Percentiles rank a stretch among this genome's conserved stretches.
Conservation (phyloP, 2,797 vertebrate genomes). For the Babyrousa celebensis region DNA sequence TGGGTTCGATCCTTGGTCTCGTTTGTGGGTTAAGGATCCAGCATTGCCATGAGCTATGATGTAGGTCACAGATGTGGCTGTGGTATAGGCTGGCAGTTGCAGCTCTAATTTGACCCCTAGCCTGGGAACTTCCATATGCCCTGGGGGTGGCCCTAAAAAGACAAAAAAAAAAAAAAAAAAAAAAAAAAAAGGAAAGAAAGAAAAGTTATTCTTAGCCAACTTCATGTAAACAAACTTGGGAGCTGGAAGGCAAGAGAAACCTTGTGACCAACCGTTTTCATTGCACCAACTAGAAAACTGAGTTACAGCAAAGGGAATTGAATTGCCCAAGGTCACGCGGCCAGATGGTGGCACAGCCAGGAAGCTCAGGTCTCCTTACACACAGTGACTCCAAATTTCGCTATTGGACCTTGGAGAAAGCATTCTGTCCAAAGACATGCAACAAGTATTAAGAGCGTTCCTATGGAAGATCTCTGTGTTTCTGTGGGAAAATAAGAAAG, state of each 20-base stretch:
- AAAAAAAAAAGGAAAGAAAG: no score
- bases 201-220: conserved; percentile 22
- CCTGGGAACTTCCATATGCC: no score
- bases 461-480: conserved; percentile 38
- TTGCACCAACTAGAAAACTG: conserved; percentile 18
- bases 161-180: no score
- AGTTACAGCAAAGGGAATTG: background rate
- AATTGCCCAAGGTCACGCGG: background rate
- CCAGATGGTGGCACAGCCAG: no score
- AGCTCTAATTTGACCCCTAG: no score
- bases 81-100: no score
- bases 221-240: conserved; percentile 54
- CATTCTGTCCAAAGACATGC: background rate
- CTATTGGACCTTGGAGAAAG: conserved; percentile 8
- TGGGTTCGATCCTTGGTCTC: no score
- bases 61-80: no score
- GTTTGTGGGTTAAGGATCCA: no score
- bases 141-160: no score
- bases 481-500: conserved; percentile 77
- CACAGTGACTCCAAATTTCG: background rate
- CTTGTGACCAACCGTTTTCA: background rate
- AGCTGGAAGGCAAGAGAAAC: background rate
- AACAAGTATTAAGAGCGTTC: conserved; percentile 2
- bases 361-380: background rate
- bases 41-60: no score